Conservation (phyloP, 64 coral and sea anemone species). For the Porites lutea region DNA sequence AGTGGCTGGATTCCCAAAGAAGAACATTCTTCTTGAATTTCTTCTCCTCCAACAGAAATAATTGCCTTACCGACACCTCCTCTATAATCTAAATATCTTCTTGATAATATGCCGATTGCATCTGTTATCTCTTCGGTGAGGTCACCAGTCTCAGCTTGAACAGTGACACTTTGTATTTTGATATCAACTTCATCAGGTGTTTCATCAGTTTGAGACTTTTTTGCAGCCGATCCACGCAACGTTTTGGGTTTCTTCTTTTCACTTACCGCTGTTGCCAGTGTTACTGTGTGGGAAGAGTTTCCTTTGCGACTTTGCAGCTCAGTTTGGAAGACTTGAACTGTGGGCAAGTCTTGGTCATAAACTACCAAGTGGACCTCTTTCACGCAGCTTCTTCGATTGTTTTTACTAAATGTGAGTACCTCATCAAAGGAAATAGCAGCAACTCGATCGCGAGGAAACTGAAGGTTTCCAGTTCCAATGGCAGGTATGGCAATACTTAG, state of each 20-base stretch:
- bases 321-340: conserved; percentile 46
- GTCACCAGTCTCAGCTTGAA: conserved; percentile 35
- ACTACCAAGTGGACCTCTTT: conserved; percentile 54
- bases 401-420: conserved; percentile 35
- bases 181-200: background rate
- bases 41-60: background rate
- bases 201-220: background rate
- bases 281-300: background rate
- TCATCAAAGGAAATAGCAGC: conserved; percentile 61
- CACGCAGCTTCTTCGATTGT: background rate
- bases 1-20: background rate
- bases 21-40: conserved; percentile 35
- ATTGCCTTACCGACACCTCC: conserved; percentile 18
- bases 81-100: background rate
- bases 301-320: conserved; percentile 21
- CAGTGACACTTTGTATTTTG: background rate
- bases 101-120: conserved; percentile 32
- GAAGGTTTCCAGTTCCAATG: conserved; percentile 59
- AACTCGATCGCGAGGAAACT: conserved; percentile 39
- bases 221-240: background rate
- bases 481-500: conserved; percentile 47
- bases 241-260: background rate
- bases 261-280: background rate
- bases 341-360: conserved; percentile 29
- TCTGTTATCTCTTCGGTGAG: conserved; percentile 43